Conservation (phyloP, 2,797 vertebrate genomes). For the Rhinatrema bivittatum region DNA sequence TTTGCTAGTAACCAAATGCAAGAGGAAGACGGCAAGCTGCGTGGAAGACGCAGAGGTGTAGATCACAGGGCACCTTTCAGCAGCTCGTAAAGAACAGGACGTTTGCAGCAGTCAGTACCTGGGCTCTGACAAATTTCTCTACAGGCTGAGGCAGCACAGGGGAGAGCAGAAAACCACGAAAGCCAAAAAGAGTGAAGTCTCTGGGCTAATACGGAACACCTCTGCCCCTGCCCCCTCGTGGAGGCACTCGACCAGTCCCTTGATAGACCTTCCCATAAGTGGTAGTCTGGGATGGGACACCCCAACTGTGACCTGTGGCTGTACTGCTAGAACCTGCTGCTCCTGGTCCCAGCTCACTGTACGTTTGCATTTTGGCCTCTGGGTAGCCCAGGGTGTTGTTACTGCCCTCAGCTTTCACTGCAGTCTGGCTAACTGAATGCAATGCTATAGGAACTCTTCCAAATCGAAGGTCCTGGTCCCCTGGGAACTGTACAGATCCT, state of each 20-base stretch:
- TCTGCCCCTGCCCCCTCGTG: slow-evolving; percentile 58
- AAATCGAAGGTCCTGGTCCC: slow-evolving; percentile 94
- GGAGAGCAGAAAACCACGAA: slow-evolving; percentile 1
- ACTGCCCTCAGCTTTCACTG: slow-evolving; percentile 45
- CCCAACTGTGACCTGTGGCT: slow-evolving; percentile 52
- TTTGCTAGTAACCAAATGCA: no score
- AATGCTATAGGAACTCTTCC: slow-evolving; percentile 55
- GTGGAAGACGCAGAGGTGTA: no score
- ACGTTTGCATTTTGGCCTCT: slow-evolving; percentile 59
- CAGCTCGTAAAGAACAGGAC: no score
- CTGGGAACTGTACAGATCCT: slow-evolving; percentile 76
- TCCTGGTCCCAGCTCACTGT: slow-evolving; percentile 49
- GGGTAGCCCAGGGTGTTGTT: slow-evolving; percentile 45
- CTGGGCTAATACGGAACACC: slow-evolving; percentile 61
- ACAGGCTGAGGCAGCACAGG: neutral
- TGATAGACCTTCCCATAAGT: slow-evolving; percentile 56
- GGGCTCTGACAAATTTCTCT: no score
- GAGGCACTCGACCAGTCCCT: slow-evolving; percentile 50
- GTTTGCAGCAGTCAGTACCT: no score
- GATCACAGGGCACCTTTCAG: no score
- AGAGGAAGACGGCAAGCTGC: no score
- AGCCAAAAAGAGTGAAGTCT: slow-evolving; percentile 24
- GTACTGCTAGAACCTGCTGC: slow-evolving; percentile 41
- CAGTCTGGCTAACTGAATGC: slow-evolving; percentile 48
- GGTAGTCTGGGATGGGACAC: slow-evolving; percentile 43